Conservation (phyloP, 2,888 invertebrate species). For the Rhogogaster chlorosoma region DNA sequence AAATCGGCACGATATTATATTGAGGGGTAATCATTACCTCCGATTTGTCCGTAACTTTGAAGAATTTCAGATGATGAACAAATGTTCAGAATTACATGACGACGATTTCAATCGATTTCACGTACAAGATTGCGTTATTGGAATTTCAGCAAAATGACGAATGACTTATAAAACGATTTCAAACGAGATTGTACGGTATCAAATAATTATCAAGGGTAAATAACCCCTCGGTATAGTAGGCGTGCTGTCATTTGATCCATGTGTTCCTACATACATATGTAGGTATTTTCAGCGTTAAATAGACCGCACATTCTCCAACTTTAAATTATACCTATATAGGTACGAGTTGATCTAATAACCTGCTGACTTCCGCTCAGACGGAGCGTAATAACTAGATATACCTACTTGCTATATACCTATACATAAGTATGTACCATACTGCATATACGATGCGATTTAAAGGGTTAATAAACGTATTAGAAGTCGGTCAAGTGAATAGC, state of each 20-base stretch:
- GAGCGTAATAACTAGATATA: conserved; percentile 23
- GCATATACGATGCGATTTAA: neutral
- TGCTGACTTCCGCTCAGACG: conserved; percentile 35
- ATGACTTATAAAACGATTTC: neutral
- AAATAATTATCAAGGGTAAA: neutral
- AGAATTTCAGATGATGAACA: neutral
- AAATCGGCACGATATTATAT: neutral
- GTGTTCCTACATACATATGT: neutral
- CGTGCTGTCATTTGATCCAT: conserved; percentile 15
- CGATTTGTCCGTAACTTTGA: neutral
- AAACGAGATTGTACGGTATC: neutral
- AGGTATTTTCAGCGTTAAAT: conserved; percentile 37
- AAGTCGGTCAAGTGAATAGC: conserved; percentile 20
- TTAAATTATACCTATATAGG: conserved; percentile 13
- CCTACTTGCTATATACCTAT: neutral
- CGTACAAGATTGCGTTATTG: neutral
- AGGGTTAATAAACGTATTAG: conserved; percentile 31
- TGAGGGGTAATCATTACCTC: neutral
- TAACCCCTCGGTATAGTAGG: neutral
- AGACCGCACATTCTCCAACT: conserved; percentile 38
- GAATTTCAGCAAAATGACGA: neutral
- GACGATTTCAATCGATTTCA: neutral
- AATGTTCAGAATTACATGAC: neutral
- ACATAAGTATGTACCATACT: neutral
- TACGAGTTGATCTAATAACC: conserved; percentile 39